Evolutionary conservation across 1,140 invertebrate genomes (phyloP).

Genomic region (Belonocnema kinseyi): DNA sequence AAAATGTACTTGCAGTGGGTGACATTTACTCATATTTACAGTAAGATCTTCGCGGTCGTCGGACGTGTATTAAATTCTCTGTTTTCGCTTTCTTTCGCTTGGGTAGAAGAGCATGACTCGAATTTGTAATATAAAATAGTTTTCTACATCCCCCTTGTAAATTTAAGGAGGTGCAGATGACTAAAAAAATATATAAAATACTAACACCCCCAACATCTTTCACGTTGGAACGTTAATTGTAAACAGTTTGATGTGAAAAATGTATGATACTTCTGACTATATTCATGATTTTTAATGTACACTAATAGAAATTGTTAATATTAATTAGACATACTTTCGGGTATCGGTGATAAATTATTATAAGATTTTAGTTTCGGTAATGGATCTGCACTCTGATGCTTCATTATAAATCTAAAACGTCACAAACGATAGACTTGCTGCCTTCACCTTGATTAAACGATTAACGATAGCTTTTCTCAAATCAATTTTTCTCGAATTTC

Average conservation of each 20-base stretch:
- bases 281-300: slow-evolving; percentile 17
- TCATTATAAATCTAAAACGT: slow-evolving; percentile 20
- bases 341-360: slow-evolving; percentile 23
- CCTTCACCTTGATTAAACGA: background rate
- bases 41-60: slow-evolving; percentile 1
- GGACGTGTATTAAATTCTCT: background rate
- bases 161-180: slow-evolving; percentile 24
- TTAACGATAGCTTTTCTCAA: background rate
- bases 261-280: slow-evolving; percentile 24
- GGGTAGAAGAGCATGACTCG: slow-evolving; percentile 22
- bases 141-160: slow-evolving; percentile 26
- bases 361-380: slow-evolving; percentile 18
- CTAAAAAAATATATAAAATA: slow-evolving; percentile 5
- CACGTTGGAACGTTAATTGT: slow-evolving; percentile 8
- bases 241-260: slow-evolving; percentile 25
- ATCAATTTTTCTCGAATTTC: background rate
- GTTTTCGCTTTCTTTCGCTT: slow-evolving; percentile 6
- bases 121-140: slow-evolving; percentile 21
- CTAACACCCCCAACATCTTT: slow-evolving; percentile 20
- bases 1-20: slow-evolving; percentile 13
- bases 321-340: slow-evolving; percentile 13
- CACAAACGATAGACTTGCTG: slow-evolving; percentile 6
- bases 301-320: slow-evolving; percentile 17
- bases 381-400: slow-evolving; percentile 12
- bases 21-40: slow-evolving; percentile 14